Evolutionary conservation across 2,113 vertebrate species (phyloP).

Genomic region (Chaetodon auriga): DNA sequence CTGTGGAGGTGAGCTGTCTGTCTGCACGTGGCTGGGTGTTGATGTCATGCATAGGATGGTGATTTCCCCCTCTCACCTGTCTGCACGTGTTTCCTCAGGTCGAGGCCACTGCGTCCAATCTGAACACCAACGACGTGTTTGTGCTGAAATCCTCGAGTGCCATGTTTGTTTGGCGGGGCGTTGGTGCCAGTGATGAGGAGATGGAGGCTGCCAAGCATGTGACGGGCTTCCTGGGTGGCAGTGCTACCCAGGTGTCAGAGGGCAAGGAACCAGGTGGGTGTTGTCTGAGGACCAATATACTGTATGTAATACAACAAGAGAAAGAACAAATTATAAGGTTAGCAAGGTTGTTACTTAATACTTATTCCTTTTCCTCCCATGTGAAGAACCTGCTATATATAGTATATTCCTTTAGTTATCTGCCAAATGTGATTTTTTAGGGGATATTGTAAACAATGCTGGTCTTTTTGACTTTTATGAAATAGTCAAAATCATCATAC

Average conservation of each 20-base stretch:
- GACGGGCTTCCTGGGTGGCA: slow-evolving; percentile 78
- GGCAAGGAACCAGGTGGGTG: slow-evolving; percentile 84
- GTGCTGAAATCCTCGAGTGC: slow-evolving; percentile 77
- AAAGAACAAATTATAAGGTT: neutral
- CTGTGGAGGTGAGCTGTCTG: slow-evolving; percentile 81
- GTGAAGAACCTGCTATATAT: neutral
- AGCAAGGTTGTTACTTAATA: neutral
- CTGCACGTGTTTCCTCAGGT: slow-evolving; percentile 67
- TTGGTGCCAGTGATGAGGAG: slow-evolving; percentile 82
- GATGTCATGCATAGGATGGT: neutral
- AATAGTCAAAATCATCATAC: neutral
- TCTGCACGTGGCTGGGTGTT: too few relatives aligned
- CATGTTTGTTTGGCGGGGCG: slow-evolving; percentile 81
- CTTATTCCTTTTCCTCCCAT: neutral
- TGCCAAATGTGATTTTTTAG: neutral
- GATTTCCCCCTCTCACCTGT: neutral
- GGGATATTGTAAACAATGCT: neutral
- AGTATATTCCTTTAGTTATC: neutral
- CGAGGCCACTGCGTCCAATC: slow-evolving; percentile 64
- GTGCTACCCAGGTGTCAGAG: slow-evolving; percentile 75
- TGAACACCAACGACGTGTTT: slow-evolving; percentile 88
- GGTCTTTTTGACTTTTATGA: too few relatives aligned
- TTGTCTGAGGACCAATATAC: neutral
- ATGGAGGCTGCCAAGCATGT: slow-evolving; percentile 79
- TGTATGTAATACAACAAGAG: neutral